Conservation (phyloP, 2,113 vertebrate species). For the Ameiurus melas region DNA sequence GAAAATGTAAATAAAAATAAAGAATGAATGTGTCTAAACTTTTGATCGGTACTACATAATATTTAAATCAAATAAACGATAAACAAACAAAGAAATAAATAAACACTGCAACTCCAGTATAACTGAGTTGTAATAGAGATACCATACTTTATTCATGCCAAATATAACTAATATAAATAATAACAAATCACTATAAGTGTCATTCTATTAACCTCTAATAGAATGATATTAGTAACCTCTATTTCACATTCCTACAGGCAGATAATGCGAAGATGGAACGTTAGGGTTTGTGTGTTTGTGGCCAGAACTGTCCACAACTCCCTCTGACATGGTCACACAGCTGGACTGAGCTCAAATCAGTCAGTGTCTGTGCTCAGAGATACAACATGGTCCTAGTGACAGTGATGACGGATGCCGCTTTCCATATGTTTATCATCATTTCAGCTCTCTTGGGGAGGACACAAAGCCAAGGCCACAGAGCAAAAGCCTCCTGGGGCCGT, state of each 20-base stretch:
- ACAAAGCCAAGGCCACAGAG: slow-evolving; percentile 62
- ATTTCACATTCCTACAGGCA: not conserved
- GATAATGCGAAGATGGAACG: not conserved
- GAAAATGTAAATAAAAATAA: too few relatives aligned
- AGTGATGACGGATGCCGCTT: slow-evolving; percentile 65
- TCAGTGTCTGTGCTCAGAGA: slow-evolving; percentile 49
- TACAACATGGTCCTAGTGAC: slow-evolving; percentile 56
- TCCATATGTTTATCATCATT: slow-evolving; percentile 73
- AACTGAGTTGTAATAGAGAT: not conserved
- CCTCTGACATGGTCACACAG: not conserved
- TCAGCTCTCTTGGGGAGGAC: slow-evolving; percentile 48
- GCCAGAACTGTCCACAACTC: not conserved
- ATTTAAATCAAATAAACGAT: not conserved
- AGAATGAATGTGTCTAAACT: too few relatives aligned
- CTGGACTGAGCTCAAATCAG: slow-evolving; percentile 29
- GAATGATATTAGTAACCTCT: too few relatives aligned
- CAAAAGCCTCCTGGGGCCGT: slow-evolving; percentile 45
- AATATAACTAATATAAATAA: not conserved
- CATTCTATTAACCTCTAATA: too few relatives aligned
- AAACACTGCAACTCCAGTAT: not conserved
- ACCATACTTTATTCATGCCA: not conserved
- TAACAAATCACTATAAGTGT: not conserved
- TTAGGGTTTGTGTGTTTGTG: not conserved
- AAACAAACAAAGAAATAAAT: not conserved
- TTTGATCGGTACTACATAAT: too few relatives aligned